Conservation (phyloP, 2,888 invertebrate species). For the Malacosoma neustria region DNA sequence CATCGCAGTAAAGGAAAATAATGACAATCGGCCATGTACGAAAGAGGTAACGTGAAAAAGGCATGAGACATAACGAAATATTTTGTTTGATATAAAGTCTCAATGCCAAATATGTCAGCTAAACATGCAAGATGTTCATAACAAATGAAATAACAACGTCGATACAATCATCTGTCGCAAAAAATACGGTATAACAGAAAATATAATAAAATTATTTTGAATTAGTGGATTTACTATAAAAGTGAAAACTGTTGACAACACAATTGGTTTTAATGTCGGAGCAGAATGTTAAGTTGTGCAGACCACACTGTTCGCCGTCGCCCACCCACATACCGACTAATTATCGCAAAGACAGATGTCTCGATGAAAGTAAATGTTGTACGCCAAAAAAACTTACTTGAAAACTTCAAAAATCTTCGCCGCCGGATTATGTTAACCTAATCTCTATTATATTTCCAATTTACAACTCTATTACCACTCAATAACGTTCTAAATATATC, state of each 20-base stretch:
- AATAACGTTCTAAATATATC: too few relatives aligned
- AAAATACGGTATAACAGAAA: background rate
- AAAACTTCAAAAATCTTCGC: conserved; percentile 66
- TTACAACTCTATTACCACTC: conserved; percentile 11
- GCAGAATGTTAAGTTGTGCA: conserved; percentile 13
- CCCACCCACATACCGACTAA: conserved; percentile 56
- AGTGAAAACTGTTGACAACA: background rate
- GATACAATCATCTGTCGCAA: background rate
- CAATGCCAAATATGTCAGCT: too few relatives aligned
- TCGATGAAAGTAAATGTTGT: conserved; percentile 51
- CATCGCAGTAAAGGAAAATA: too few relatives aligned
- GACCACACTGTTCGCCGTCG: conserved; percentile 40
- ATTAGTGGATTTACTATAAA: background rate
- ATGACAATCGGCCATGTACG: too few relatives aligned
- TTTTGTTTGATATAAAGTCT: too few relatives aligned
- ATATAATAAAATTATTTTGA: background rate
- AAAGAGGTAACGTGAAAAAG: too few relatives aligned
- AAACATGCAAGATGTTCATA: too few relatives aligned
- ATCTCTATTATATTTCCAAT: background rate
- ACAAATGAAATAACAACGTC: too few relatives aligned
- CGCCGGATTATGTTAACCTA: conserved; percentile 48
- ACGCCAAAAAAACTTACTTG: conserved; percentile 48
- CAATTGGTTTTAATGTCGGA: conserved; percentile 28
- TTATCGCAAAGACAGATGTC: conserved; percentile 63
- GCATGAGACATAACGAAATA: too few relatives aligned